These are phyloP conservation scores for Pinna nobilis DNA, from an alignment of 1,140 invertebrate species.

Conservation along the genomic window DNA sequence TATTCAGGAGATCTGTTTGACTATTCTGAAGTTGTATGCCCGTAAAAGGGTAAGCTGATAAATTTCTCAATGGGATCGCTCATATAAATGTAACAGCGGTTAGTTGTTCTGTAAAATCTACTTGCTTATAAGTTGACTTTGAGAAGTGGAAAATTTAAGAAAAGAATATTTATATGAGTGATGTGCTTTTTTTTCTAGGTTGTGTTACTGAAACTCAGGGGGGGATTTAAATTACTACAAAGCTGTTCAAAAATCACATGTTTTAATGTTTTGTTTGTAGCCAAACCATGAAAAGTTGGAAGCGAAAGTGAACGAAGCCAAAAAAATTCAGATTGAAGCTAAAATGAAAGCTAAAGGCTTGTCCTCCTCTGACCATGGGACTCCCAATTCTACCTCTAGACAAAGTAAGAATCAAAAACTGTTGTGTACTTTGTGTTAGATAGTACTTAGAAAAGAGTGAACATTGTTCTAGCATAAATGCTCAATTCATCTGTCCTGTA, in stretches of 20 bases:
- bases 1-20: slow-evolving; percentile 89
- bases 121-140: too few relatives aligned
- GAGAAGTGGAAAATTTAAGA: too few relatives aligned
- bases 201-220: too few relatives aligned
- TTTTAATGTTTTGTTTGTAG: slow-evolving; percentile 72
- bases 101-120: too few relatives aligned
- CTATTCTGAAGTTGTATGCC: slow-evolving; percentile 90
- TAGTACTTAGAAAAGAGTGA: not conserved
- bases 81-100: too few relatives aligned
- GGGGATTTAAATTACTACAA: too few relatives aligned
- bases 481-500: not conserved
- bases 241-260: too few relatives aligned
- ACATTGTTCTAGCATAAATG: not conserved
- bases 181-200: not conserved
- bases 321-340: slow-evolving; percentile 84
- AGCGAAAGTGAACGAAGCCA: slow-evolving; percentile 84
- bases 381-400: slow-evolving; percentile 68
- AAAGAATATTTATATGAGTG: not conserved
- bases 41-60: slow-evolving; percentile 62
- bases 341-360: slow-evolving; percentile 80
- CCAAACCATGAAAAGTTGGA: slow-evolving; percentile 85
- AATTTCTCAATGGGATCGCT: too few relatives aligned
- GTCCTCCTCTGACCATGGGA: slow-evolving; percentile 61
- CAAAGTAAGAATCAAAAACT: slow-evolving; percentile 52
- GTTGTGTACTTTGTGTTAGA: not conserved